Evolutionary conservation across 2,113 vertebrate genomes (phyloP).

Genomic region (Bagarius yarrelli): DNA sequence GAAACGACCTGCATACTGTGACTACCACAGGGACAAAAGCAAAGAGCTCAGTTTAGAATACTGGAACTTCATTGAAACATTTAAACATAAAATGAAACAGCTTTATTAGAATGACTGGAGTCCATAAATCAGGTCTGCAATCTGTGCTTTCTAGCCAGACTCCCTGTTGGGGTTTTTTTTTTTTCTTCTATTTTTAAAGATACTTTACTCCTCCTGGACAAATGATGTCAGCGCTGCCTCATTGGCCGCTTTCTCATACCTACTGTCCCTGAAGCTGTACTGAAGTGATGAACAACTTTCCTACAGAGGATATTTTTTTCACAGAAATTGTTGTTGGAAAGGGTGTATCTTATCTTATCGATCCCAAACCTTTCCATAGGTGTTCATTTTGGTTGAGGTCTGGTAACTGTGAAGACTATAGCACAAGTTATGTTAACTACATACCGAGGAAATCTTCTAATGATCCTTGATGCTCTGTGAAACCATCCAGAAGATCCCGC

Average conservation of each 20-base stretch:
- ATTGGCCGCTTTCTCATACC: background rate
- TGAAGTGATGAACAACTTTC: background rate
- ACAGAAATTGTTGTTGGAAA: background rate
- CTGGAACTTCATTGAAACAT: background rate
- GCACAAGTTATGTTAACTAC: background rate
- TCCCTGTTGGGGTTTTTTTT: background rate
- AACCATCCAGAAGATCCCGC: too few species aligned
- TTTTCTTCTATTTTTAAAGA: constrained; percentile 22
- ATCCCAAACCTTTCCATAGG: background rate
- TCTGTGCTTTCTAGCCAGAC: constrained; percentile 19
- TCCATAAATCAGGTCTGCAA: constrained; percentile 9
- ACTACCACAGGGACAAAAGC: constrained; percentile 6
- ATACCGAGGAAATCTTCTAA: too few species aligned
- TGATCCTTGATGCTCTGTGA: too few species aligned
- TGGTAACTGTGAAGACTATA: constrained; percentile 1
- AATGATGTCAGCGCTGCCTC: constrained; percentile 7
- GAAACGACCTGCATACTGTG: background rate
- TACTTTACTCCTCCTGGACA: constrained; percentile 11
- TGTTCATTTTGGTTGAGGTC: background rate
- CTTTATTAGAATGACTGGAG: background rate
- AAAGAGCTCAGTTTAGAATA: background rate
- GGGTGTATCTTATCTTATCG: background rate
- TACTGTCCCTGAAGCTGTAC: background rate
- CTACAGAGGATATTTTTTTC: background rate
- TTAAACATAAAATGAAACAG: constrained; percentile 12